Conservation (phyloP, 2,888 invertebrate species). For the Acanthosepion lycidas region DNA sequence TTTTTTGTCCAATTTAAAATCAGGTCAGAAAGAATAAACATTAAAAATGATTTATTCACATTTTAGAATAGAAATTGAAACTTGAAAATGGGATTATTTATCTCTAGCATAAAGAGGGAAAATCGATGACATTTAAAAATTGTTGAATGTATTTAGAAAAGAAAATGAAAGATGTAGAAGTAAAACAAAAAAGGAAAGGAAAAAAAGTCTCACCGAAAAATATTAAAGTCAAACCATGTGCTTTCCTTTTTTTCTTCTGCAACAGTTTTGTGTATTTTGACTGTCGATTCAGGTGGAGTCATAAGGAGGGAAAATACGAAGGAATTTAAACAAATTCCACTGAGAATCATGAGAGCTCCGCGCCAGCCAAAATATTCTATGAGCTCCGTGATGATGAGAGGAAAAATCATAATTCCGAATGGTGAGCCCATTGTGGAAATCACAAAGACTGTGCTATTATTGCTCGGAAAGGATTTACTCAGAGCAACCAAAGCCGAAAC, state of each 20-base stretch:
- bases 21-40: too few relatives aligned
- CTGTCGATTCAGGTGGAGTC: constrained; percentile 51
- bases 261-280: background rate
- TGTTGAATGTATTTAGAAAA: background rate
- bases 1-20: too few relatives aligned
- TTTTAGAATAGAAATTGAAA: too few relatives aligned
- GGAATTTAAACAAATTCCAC: constrained; percentile 64
- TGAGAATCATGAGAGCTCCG: constrained; percentile 64
- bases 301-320: constrained; percentile 63
- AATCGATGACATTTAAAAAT: too few relatives aligned
- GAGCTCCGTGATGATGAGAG: constrained; percentile 60
- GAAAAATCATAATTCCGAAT: constrained; percentile 64
- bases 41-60: too few relatives aligned
- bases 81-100: too few relatives aligned
- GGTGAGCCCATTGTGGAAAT: constrained; percentile 67
- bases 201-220: background rate
- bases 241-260: background rate
- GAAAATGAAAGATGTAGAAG: too few relatives aligned
- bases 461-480: constrained; percentile 61
- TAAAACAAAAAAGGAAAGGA: background rate
- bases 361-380: constrained; percentile 67
- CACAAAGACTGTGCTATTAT: constrained; percentile 65
- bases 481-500: background rate
- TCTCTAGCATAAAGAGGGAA: too few relatives aligned
- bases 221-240: background rate